A percentile compares a stretch with the other conserved stretches of the same genome.
These are phyloP conservation scores for Ylistrum balloti DNA, from an alignment of 1,140 invertebrate species.

Conservation along the genomic window DNA sequence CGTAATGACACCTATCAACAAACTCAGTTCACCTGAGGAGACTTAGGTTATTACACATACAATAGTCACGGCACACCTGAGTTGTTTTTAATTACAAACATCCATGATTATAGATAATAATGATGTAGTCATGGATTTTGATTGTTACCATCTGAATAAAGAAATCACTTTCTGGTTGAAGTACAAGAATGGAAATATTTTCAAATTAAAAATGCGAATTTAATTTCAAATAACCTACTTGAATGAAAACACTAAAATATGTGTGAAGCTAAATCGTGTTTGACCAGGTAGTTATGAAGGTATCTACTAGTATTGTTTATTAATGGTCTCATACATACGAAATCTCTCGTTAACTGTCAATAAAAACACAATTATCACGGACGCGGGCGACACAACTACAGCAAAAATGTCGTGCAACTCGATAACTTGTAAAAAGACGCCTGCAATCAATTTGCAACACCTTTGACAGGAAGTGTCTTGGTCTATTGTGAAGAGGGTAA, in stretches of 20 bases:
- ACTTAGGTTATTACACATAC: too few relatives aligned
- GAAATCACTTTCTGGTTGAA: too few relatives aligned
- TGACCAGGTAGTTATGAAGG: neutral
- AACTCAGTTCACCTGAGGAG: too few relatives aligned
- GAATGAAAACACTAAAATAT: neutral
- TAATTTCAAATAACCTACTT: neutral
- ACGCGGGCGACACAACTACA: neutral
- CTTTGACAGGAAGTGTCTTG: neutral
- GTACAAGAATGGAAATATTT: too few relatives aligned
- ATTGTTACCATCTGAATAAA: too few relatives aligned
- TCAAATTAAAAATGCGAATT: too few relatives aligned
- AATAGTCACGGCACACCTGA: too few relatives aligned
- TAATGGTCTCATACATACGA: slow-evolving; percentile 29
- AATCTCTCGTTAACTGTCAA: slow-evolving; percentile 4
- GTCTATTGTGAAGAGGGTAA: slow-evolving; percentile 17
- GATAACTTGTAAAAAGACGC: slow-evolving; percentile 39
- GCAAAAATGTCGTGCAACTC: slow-evolving; percentile 15
- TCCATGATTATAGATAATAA: too few relatives aligned
- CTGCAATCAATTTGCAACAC: slow-evolving; percentile 33
- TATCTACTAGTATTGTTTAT: slow-evolving; percentile 14
- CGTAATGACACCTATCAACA: too few relatives aligned
- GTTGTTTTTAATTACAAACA: too few relatives aligned
- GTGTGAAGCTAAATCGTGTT: neutral
- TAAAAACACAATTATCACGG: neutral
- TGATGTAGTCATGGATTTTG: too few relatives aligned